phyloP scores from a whole-genome alignment of 2,888 invertebrate genomes.

The Pediacus dermestoides region DNA sequence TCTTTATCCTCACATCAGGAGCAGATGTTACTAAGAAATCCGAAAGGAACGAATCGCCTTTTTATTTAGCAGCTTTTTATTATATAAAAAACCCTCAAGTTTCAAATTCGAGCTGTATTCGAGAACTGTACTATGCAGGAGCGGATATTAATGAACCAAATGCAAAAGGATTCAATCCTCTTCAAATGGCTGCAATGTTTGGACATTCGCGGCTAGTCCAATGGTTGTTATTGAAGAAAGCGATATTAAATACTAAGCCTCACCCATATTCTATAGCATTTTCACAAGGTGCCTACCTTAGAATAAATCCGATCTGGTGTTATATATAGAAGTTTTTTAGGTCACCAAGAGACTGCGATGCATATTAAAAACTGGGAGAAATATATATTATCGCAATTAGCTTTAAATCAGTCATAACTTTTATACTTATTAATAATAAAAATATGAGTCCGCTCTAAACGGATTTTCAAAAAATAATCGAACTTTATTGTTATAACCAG shows the following conservation, averaged over 20 bases:
- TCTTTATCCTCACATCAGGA: too few relatives aligned
- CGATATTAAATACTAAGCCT: conserved; percentile 23
- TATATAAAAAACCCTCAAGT: conserved; percentile 31
- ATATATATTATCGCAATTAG: too few relatives aligned
- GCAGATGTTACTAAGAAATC: conserved; percentile 36
- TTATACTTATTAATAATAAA: too few relatives aligned
- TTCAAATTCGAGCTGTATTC: conserved; percentile 39
- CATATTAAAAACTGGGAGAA: too few relatives aligned
- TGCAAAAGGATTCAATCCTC: conserved; percentile 33
- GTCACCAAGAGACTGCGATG: too few relatives aligned
- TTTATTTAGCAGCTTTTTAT: conserved; percentile 39
- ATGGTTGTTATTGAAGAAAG: conserved; percentile 39
- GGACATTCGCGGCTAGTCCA: conserved; percentile 38
- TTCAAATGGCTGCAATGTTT: conserved; percentile 42
- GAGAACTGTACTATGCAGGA: conserved; percentile 40
- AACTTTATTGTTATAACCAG: too few relatives aligned
- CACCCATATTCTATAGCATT: conserved; percentile 37
- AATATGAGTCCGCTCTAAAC: too few relatives aligned
- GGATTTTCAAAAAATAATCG: too few relatives aligned
- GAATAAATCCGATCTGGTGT: too few relatives aligned
- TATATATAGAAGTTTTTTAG: too few relatives aligned
- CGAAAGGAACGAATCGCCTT: conserved; percentile 34
- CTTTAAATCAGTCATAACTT: too few relatives aligned
- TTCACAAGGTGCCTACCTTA: too few relatives aligned
- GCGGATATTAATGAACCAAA: conserved; percentile 39